phyloP scores from a whole-genome alignment of 2,113 vertebrate genomes.

The Myxocyprinus asiaticus region DNA sequence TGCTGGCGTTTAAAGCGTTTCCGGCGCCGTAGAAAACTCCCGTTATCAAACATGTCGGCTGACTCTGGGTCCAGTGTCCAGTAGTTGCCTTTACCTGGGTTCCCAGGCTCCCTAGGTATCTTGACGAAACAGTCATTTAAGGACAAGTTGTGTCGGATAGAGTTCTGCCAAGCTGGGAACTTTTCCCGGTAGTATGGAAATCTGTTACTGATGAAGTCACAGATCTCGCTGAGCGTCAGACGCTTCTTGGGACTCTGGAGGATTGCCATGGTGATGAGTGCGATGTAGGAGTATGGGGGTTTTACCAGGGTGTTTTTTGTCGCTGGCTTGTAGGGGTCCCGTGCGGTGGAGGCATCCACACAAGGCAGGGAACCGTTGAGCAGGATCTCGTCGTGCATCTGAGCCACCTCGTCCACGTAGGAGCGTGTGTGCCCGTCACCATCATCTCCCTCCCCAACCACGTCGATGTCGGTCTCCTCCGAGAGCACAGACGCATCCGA shows the following conservation, averaged over 20 bases:
- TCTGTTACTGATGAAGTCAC: conserved; percentile 85
- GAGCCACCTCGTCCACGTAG: conserved; percentile 81
- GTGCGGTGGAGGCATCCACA: conserved; percentile 68
- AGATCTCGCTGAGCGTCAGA: conserved; percentile 89
- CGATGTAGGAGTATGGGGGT: conserved; percentile 93
- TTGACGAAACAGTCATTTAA: conserved; percentile 86
- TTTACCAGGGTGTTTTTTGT: conserved; percentile 87
- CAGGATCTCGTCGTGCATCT: conserved; percentile 77
- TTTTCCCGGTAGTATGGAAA: conserved; percentile 86
- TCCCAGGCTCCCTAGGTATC: conserved; percentile 87
- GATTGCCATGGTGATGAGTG: conserved; percentile 93
- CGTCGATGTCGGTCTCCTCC: conserved; percentile 93
- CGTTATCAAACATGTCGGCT: conserved; percentile 92
- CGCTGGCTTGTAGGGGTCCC: conserved; percentile 74
- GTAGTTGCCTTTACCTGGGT: conserved; percentile 90
- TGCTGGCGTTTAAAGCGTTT: conserved; percentile 94
- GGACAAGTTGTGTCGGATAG: conserved; percentile 84
- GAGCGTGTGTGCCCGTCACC: conserved; percentile 74
- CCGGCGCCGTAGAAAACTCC: conserved; percentile 85
- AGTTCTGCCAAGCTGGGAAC: conserved; percentile 89
- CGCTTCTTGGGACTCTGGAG: conserved; percentile 92
- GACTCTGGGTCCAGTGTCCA: conserved; percentile 91
- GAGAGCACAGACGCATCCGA: conserved; percentile 89
- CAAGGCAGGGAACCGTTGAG: conserved; percentile 68
- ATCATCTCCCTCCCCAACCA: conserved; percentile 89